Conservation (phyloP, 2,888 invertebrate genomes). For the Xylophagus ater region DNA sequence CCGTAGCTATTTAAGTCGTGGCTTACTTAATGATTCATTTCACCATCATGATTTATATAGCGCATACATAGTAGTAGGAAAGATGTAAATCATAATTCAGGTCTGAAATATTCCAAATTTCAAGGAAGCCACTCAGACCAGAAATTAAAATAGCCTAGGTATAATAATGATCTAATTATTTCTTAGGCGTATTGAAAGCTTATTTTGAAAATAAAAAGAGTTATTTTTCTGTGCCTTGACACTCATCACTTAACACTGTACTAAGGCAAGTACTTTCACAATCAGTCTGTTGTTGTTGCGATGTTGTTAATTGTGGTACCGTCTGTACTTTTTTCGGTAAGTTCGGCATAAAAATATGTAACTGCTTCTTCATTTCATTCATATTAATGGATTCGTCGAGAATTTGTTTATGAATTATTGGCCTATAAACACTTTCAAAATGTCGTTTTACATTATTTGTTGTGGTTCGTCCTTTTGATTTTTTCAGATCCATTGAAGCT, state of each 20-base stretch:
- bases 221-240: too few relatives aligned
- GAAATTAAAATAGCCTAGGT: too few relatives aligned
- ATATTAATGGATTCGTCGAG: slow-evolving; percentile 22
- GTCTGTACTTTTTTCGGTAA: slow-evolving; percentile 43
- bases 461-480: neutral
- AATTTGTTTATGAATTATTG: slow-evolving; percentile 22
- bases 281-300: slow-evolving; percentile 18
- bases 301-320: slow-evolving; percentile 21
- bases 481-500: slow-evolving; percentile 4
- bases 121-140: too few relatives aligned
- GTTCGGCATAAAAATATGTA: slow-evolving; percentile 65
- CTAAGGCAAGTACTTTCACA: slow-evolving; percentile 26
- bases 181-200: too few relatives aligned
- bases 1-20: too few relatives aligned
- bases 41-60: too few relatives aligned
- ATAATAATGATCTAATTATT: too few relatives aligned
- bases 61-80: too few relatives aligned
- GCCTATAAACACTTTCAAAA: slow-evolving; percentile 21
- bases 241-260: slow-evolving; percentile 28
- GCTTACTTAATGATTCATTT: too few relatives aligned
- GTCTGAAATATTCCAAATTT: too few relatives aligned
- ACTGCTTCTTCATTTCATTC: slow-evolving; percentile 46
- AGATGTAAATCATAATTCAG: too few relatives aligned
- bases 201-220: too few relatives aligned
- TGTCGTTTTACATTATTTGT: neutral